Evolutionary conservation across 2,797 vertebrate genomes (phyloP).

Genomic region (Crypturellus tataupa): DNA sequence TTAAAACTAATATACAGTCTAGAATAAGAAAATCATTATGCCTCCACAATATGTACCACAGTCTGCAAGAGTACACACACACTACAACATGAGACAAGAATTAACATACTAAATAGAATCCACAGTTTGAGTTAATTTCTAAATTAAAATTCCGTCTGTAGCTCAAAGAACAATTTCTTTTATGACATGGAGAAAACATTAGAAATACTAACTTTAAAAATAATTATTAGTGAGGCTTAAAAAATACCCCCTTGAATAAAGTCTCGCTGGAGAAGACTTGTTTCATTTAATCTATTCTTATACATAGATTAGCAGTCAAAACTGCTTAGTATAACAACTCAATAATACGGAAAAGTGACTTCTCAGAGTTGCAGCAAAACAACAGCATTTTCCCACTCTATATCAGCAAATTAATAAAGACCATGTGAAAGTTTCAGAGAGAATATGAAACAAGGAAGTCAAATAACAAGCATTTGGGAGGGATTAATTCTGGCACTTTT

Average conservation of each 20-base stretch:
- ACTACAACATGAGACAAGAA: background rate
- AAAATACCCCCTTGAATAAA: background rate
- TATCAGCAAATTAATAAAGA: background rate
- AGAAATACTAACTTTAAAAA: background rate
- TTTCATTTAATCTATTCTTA: background rate
- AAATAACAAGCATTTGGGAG: background rate
- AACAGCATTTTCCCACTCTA: background rate
- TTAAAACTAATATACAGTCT: background rate
- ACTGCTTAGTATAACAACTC: background rate
- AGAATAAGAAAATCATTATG: rapidly evolving
- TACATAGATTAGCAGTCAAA: rapidly evolving
- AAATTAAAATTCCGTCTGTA: background rate
- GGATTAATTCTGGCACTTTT: constrained; percentile 18
- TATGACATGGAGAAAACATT: rapidly evolving
- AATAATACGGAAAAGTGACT: background rate
- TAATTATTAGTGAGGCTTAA: background rate
- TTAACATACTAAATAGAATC: background rate
- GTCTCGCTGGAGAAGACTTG: background rate
- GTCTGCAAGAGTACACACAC: rapidly evolving
- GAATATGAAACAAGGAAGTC: background rate
- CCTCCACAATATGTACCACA: background rate
- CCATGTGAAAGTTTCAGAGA: background rate
- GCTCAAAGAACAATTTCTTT: background rate
- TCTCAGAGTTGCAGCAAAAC: background rate
- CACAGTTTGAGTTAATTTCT: background rate